Base-by-base conservation (phyloP, 1,140 invertebrate species). In the Pseudobourletiella spinata region DNA sequence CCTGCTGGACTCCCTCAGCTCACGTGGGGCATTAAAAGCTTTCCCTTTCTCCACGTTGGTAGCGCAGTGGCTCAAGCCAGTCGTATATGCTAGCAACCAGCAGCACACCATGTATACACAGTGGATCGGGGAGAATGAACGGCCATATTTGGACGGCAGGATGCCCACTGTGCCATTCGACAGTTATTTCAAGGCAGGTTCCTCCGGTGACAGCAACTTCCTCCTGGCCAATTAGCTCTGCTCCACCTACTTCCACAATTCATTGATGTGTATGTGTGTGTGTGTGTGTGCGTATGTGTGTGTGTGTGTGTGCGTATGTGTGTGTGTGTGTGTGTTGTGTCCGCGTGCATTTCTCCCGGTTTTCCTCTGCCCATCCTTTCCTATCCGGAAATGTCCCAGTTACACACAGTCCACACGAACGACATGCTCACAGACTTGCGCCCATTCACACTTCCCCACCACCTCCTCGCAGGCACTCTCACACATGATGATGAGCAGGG, bases 151-250 rank as follows among this genome's bases (percentile, higher is more conserved):
- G n/a, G n/a, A n/a, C n/a, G n/a, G n/a, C n/a, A n/a, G n/a, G n/a
- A n/a, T n/a, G n/a, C n/a, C n/a, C n/a, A n/a, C n/a, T n/a, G n/a
- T n/a, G n/a, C n/a, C n/a, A n/a, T n/a, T n/a, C n/a, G n/a, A n/a
- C n/a, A n/a, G n/a, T n/a, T n/a, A n/a, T n/a, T n/a, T n/a, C n/a
- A n/a, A n/a, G n/a, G n/a, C n/a, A n/a, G n/a, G n/a, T n/a, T n/a
- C n/a, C 86, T 88, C 70, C 87, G 86, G 76, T 91, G 89, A 74
- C 89, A 91, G 73, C 89, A 91, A 71, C 82, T 86, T 61, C 84
- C 85, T 42, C 81, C 78, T 4, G 90, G 73, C n/a, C 91, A 94
- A 70, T 86, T 84, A 74, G 84, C 83, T 18, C 84, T 79, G 67
- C 83, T 80, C 6, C 83, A 83, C 1, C 85, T 86, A 71, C 84